Conservation (phyloP, 2,888 invertebrate genomes). For the Marronus borbonicus region DNA sequence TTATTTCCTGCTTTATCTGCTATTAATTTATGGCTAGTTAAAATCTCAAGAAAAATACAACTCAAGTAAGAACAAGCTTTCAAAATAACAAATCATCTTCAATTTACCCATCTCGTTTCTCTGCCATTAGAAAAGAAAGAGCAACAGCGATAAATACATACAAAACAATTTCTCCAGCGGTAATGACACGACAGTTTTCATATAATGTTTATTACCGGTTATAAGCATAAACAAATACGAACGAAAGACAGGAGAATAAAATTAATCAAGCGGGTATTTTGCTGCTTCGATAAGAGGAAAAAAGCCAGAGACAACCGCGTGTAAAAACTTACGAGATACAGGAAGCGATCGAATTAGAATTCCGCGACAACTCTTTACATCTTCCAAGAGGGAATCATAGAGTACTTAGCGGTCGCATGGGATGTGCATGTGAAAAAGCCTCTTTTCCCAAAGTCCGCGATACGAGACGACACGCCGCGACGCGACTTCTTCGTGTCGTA, state of each 20-base stretch:
- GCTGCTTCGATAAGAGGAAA: not conserved
- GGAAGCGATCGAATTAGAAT: conserved; percentile 22
- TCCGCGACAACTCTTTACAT: not conserved
- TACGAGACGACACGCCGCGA: not conserved
- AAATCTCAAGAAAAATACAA: too few species aligned
- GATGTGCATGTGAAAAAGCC: not conserved
- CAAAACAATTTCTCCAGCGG: not conserved
- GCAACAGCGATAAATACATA: not conserved
- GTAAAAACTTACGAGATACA: not conserved
- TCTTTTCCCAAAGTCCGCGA: not conserved
- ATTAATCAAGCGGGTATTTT: conserved; percentile 19
- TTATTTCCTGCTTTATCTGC: too few species aligned
- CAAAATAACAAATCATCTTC: too few species aligned
- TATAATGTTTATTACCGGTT: conserved; percentile 23
- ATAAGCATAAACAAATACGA: not conserved
- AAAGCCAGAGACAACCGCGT: conserved; percentile 7
- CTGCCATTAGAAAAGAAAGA: too few species aligned
- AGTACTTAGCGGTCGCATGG: not conserved
- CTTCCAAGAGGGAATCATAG: not conserved
- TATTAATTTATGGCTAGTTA: too few species aligned
- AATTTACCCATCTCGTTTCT: too few species aligned
- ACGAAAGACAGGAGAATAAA: conserved; percentile 12
- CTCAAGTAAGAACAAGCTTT: too few species aligned
- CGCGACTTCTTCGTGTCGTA: conserved; percentile 3
- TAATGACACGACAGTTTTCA: conserved; percentile 2